Evolutionary conservation across 2,888 invertebrate genomes (phyloP), one percentile per base, ranked within the genome.

Genomic region (Stramonita haemastoma): DNA sequence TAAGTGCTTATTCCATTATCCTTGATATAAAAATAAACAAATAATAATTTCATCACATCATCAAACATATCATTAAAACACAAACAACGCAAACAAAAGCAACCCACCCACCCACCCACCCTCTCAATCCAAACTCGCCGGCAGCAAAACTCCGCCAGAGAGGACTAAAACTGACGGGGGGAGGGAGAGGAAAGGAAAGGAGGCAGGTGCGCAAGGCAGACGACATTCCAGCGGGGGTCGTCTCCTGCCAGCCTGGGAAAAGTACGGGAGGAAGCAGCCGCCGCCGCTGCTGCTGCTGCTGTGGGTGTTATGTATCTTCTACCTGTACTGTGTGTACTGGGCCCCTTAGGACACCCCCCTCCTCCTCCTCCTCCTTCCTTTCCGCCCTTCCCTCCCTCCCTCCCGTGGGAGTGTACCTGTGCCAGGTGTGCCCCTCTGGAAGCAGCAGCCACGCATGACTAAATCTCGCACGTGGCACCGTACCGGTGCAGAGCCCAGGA

Each of bases 241-340:
- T 46, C 26, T 36, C 8, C 29, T 79, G 79, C 36, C 36, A 83
- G 73, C 84, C 70, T 46, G 70, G 73, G 56, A 89, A 56, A 85
- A 73, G 84, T 66, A 89, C 85, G 56, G 57, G 89, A 89, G 17
- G 36, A 66, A 70, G 32, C 34, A 22, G n/a, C n/a, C n/a, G 56
- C 15, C 32, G 13, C 15, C 29, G 56, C 57, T 22, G 57, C n/a
- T n/a, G n/a, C 46, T 46, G 46, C 8, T 46, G 46, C 46, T 46
- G 46, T 46, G 46, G 46, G 46, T 46, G 46, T 46, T 46, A 8
- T 46, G 46, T 46, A 46, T 8, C 46, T 46, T 84, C 84, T 84
- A 32, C 46, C 29, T 32, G 29, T 60, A 56, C 57, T 83, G 29
- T 26, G 81, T 5, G 36, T 34, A 4, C 32, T 26, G 11, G 32